phyloP scores from a whole-genome alignment of 2,888 invertebrate species.

The Cataglyphis rosenhaueri region DNA sequence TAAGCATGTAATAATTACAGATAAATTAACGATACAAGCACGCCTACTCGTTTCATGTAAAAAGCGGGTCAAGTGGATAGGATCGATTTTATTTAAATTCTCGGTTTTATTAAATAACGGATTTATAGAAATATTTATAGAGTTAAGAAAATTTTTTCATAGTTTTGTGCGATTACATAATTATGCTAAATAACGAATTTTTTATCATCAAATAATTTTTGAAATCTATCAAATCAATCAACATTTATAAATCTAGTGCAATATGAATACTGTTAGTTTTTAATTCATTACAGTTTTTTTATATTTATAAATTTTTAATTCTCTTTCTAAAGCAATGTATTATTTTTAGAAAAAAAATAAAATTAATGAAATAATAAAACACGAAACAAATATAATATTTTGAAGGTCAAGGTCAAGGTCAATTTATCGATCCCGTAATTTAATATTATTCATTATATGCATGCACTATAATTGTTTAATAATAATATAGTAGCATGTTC shows the following conservation, averaged over 20 bases:
- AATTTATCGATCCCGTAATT: slow-evolving; percentile 14
- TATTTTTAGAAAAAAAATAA: neutral
- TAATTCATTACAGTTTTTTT: neutral
- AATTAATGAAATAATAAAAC: slow-evolving; percentile 9
- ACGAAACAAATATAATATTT: slow-evolving; percentile 21
- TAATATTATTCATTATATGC: slow-evolving; percentile 14
- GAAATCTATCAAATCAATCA: neutral
- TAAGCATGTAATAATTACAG: slow-evolving; percentile 3
- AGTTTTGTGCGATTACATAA: neutral
- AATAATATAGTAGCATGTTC: neutral
- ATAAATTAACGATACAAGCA: neutral
- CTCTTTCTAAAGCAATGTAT: neutral
- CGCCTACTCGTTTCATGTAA: slow-evolving; percentile 43
- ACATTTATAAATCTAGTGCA: neutral
- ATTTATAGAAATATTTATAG: neutral
- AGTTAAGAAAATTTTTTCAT: neutral
- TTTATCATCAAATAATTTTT: neutral
- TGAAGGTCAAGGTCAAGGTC: slow-evolving; percentile 4
- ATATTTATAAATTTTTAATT: neutral
- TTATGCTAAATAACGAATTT: neutral
- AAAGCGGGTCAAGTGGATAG: slow-evolving; percentile 69
- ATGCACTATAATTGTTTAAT: slow-evolving; percentile 7
- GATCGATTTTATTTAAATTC: slow-evolving; percentile 66
- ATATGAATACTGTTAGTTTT: slow-evolving; percentile 10
- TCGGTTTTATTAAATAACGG: slow-evolving; percentile 24